These are phyloP conservation scores for Schrankia costaestrigalis DNA, from an alignment of 2,888 invertebrate species.

Conservation along the genomic window DNA sequence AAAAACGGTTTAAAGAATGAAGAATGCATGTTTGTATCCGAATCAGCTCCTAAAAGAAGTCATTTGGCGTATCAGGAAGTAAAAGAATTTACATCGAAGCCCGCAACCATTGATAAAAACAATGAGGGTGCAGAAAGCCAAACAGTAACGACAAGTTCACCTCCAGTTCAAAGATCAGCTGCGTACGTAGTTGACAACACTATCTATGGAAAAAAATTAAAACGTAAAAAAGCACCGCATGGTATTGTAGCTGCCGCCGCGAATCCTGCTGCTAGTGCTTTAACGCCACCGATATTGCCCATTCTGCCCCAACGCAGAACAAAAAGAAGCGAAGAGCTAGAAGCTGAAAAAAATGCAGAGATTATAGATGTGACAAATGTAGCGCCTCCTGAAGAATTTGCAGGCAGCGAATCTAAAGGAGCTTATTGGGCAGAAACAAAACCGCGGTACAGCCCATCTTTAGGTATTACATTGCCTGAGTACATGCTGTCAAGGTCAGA, in stretches of 20 bases:
- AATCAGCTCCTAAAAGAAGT: conserved; percentile 83
- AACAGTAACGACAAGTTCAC: conserved; percentile 61
- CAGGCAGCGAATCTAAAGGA: conserved; percentile 79
- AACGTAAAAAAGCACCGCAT: conserved; percentile 64
- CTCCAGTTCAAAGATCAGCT: conserved; percentile 56
- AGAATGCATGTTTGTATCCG: conserved; percentile 89
- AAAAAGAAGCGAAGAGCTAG: conserved; percentile 60
- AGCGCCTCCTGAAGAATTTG: conserved; percentile 75
- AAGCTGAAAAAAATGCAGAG: conserved; percentile 51
- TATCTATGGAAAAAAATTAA: conserved; percentile 63
- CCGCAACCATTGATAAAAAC: conserved; percentile 52
- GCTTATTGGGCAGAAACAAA: conserved; percentile 85
- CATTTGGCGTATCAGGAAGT: conserved; percentile 85
- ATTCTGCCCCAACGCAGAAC: conserved; percentile 43
- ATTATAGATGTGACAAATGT: conserved; percentile 62
- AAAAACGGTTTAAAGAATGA: conserved; percentile 86
- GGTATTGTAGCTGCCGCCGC: conserved; percentile 42
- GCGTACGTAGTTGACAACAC: conserved; percentile 61
- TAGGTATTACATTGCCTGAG: conserved; percentile 83
- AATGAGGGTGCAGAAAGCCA: conserved; percentile 66
- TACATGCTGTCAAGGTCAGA: conserved; percentile 86
- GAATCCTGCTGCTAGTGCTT: conserved; percentile 39
- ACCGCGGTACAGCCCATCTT: conserved; percentile 82
- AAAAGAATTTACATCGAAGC: conserved; percentile 81
- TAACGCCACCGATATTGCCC: conserved; percentile 26